Percentiles rank a stretch among this genome's conserved stretches.
Conservation (phyloP, 2,888 invertebrate species). For the Toxonevra muliebris region DNA sequence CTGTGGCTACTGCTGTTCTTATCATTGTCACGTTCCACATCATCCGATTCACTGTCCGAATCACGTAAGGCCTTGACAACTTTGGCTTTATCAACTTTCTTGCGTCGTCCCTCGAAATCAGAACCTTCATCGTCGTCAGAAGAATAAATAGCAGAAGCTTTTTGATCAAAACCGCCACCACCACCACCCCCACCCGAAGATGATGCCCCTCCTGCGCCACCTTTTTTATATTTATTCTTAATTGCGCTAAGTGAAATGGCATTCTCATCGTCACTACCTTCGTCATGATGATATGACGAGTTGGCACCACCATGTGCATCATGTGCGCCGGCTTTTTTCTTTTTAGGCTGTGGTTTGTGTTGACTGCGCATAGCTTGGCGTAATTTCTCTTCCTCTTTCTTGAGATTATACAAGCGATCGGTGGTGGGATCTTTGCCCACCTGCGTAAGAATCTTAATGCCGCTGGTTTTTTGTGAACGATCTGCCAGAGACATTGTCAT, state of each 20-base stretch:
- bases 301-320: slow-evolving; percentile 61
- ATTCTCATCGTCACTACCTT: slow-evolving; percentile 93
- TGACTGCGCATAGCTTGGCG: slow-evolving; percentile 82
- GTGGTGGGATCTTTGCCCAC: slow-evolving; percentile 85
- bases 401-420: slow-evolving; percentile 88
- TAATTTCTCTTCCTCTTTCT: slow-evolving; percentile 97
- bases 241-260: slow-evolving; percentile 93
- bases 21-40: slow-evolving; percentile 58
- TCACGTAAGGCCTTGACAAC: slow-evolving; percentile 82
- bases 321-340: slow-evolving; percentile 62
- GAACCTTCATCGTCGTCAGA: slow-evolving; percentile 82
- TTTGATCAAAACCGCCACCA: slow-evolving; percentile 44
- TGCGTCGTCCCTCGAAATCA: slow-evolving; percentile 79
- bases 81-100: slow-evolving; percentile 79
- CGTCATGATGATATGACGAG: slow-evolving; percentile 69
- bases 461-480: slow-evolving; percentile 89
- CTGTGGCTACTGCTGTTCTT: slow-evolving; percentile 45
- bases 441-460: slow-evolving; percentile 95
- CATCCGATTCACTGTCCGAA: slow-evolving; percentile 72
- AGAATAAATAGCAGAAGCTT: slow-evolving; percentile 79
- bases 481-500: slow-evolving; percentile 98
- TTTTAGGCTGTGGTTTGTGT: slow-evolving; percentile 67
- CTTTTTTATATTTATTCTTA: slow-evolving; percentile 91
- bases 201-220: slow-evolving; percentile 51
- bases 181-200: slow-evolving; percentile 20